phyloP scores from a whole-genome alignment of 2,888 invertebrate genomes.

The Brachynemurus nebulosus region DNA sequence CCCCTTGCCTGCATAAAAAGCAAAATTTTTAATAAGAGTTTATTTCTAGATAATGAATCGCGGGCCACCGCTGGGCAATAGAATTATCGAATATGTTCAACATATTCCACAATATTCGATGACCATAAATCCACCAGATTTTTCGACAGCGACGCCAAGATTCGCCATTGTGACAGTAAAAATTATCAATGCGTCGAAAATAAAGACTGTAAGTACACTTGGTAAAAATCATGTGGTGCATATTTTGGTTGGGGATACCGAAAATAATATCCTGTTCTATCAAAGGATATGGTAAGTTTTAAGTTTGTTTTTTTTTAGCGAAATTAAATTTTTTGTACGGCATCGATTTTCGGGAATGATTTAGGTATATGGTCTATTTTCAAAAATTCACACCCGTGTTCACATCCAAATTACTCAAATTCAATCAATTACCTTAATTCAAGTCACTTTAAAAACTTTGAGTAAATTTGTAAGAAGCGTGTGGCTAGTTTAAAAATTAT shows the following conservation, averaged over 20 bases:
- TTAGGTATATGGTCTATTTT: no score
- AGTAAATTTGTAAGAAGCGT: no score
- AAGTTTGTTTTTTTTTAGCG: no score
- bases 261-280: conserved; percentile 44
- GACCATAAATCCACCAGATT: conserved; percentile 18
- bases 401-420: no score
- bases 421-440: no score
- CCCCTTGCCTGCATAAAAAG: not conserved
- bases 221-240: conserved; percentile 38
- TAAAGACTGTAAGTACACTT: conserved; percentile 36
- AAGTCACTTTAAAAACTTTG: no score
- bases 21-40: not conserved
- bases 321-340: no score
- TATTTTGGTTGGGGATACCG: conserved; percentile 49
- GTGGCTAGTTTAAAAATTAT: no score
- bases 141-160: conserved; percentile 5
- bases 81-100: conserved; percentile 44
- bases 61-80: conserved; percentile 57
- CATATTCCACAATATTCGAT: conserved; percentile 49
- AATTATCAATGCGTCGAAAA: conserved; percentile 33
- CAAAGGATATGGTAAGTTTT: conserved; percentile 39
- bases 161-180: conserved; percentile 22
- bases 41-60: conserved; percentile 51
- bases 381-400: no score
- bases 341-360: no score